Percentiles rank a stretch among this genome's conserved stretches.
Conservation (phyloP, 2,888 invertebrate genomes). For the Sympetrum striolatum region DNA sequence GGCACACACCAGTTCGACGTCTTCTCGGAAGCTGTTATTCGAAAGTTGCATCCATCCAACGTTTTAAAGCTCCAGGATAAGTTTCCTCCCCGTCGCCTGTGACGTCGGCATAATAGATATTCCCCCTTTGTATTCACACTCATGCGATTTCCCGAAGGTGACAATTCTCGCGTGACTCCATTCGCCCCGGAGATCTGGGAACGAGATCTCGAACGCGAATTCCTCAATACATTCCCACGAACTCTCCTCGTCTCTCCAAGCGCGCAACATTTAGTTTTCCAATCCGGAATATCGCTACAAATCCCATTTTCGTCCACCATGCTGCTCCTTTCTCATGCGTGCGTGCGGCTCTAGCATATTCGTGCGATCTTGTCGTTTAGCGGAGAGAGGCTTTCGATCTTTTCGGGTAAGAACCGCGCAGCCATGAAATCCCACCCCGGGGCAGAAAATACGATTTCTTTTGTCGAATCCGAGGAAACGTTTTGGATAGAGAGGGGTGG, state of each 20-base stretch:
- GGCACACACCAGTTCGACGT: too few relatives aligned
- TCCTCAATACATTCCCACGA: background rate
- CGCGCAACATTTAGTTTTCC: background rate
- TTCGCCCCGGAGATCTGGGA: background rate
- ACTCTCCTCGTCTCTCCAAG: background rate
- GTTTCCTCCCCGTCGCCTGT: too few relatives aligned
- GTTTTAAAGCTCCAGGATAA: too few relatives aligned
- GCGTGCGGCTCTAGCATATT: background rate
- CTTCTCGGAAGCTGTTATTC: too few relatives aligned
- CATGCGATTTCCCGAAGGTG: background rate
- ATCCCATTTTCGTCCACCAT: slow-evolving; percentile 1
- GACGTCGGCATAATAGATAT: too few relatives aligned
- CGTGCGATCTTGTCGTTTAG: slow-evolving; percentile 2
- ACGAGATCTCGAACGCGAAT: background rate
- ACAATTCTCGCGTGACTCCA: background rate
- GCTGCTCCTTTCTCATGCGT: slow-evolving; percentile 5
- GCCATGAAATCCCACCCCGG: background rate
- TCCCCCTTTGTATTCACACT: too few relatives aligned
- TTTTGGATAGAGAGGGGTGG: background rate
- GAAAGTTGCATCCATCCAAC: too few relatives aligned
- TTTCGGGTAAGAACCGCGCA: background rate
- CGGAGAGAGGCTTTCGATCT: background rate
- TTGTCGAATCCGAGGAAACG: slow-evolving; percentile 20
- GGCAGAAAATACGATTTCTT: slow-evolving; percentile 36
- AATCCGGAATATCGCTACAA: background rate